Base-by-base conservation (phyloP, 2,888 invertebrate species). In the Nomada fabriciana region DNA sequence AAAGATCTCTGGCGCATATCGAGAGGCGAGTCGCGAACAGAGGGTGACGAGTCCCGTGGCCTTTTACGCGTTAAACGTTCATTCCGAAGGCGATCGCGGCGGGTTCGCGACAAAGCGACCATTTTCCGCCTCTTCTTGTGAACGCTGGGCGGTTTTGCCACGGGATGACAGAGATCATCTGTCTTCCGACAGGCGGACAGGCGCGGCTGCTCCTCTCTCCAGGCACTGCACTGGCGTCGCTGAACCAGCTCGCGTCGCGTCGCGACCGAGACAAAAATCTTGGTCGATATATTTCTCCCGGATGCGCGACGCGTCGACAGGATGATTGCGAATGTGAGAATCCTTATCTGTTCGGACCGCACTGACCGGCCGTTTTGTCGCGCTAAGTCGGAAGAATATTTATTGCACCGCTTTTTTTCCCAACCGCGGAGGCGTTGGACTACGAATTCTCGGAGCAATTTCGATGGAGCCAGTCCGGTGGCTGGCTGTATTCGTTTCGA, bases 61-160 rank as follows among this genome's bases (percentile, higher is more conserved):
- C 88, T 88, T 88, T 88, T 88, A 87, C 84, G 88, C 76, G 86
- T 76, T 84, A 84, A 88, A 85, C 84, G 83, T 82, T 83, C 81
- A 78, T 83, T 83, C 85, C 76, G 78, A 76, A 76, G 80, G 79
- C 83, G 86, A 81, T 80, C 57, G 57, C 82, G 60, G 68, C 61
- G 42, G 67, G 50, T 60, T 64, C 50, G 84, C 84, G 84, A 88
- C 87, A 88, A 88, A 87, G 86, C 88, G 72, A 60, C 65, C 78
- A 84, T 88, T 88, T 87, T 86, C 87, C 87, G 79, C 71, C 78
- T 82, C 75, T 89, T 89, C 74, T 77, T 78, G 63, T 59, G n/a
- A 47, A 13, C 47, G 50, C 36, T 3, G 13, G 59, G 69, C 61
- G 87, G 77, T 84, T 87, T 83, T 86, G 80, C 71, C 83, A 82